A percentile compares a stretch with the other conserved stretches of the same genome.
Conservation (phyloP, 2,888 invertebrate genomes). For the Drosophila suboccidentalis region DNA sequence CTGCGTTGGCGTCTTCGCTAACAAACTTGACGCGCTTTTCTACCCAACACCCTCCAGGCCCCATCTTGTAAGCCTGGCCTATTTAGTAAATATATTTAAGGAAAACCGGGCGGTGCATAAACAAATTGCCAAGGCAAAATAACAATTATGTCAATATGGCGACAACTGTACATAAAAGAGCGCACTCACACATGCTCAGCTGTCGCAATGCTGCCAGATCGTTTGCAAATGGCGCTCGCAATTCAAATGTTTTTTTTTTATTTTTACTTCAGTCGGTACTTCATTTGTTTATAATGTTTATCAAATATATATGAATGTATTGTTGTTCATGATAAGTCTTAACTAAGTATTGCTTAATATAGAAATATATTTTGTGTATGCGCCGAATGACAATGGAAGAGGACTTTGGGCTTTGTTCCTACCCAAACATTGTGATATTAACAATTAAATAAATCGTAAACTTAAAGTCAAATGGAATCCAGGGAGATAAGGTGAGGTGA, state of each 20-base stretch:
- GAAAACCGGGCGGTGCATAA: not conserved
- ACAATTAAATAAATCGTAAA: constrained; percentile 30
- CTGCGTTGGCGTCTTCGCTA: constrained; percentile 73
- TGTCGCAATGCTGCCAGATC: constrained; percentile 42
- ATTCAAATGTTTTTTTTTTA: constrained; percentile 7
- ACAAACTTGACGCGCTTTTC: constrained; percentile 38
- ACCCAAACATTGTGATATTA: constrained; percentile 19
- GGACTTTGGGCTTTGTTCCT: constrained; percentile 27
- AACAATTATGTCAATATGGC: constrained; percentile 48
- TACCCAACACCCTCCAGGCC: too few species aligned
- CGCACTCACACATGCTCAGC: constrained; percentile 31
- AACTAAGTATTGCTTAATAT: constrained; percentile 31
- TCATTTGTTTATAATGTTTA: constrained; percentile 50
- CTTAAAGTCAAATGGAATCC: constrained; percentile 65
- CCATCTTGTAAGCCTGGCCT: not conserved
- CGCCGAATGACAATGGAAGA: constrained; percentile 44
- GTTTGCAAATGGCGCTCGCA: constrained; percentile 1
- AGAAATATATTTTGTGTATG: constrained; percentile 25
- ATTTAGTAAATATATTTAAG: not conserved
- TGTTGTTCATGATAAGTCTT: constrained; percentile 35
- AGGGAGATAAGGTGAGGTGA: constrained; percentile 24
- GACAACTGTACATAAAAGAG: constrained; percentile 54
- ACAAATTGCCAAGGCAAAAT: not conserved
- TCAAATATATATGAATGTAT: constrained; percentile 44
- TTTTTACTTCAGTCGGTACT: constrained; percentile 35